Percentiles rank a stretch among this genome's conserved stretches.
Evolutionary conservation across 1,140 invertebrate species (phyloP).

Genomic region (Drosophila grimshawi): DNA sequence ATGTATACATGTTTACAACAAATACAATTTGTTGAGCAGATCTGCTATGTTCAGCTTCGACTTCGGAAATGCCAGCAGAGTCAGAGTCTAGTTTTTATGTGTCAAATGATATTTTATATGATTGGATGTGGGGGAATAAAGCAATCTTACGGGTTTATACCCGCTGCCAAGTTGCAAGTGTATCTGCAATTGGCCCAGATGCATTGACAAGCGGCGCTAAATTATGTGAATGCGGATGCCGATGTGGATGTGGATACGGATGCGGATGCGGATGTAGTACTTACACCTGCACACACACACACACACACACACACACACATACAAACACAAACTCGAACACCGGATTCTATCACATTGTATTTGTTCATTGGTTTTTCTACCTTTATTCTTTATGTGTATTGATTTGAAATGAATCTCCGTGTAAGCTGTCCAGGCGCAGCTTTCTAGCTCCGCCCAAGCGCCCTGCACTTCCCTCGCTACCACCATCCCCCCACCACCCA

Average conservation of each 20-base stretch:
- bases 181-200: constrained; percentile 47
- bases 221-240: constrained; percentile 45
- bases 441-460: constrained; percentile 12
- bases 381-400: constrained; percentile 79
- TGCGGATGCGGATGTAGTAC: constrained; percentile 37
- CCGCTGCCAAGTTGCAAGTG: background rate
- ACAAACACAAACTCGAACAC: constrained; percentile 8
- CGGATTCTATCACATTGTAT: constrained; percentile 38
- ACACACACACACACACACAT: constrained; percentile 1
- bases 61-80: background rate
- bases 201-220: constrained; percentile 56
- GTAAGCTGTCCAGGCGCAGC: constrained; percentile 68
- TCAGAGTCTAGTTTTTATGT: constrained; percentile 6
- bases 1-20: background rate
- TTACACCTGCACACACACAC: constrained; percentile 3
- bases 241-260: constrained; percentile 23
- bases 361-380: constrained; percentile 56
- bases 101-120: constrained; percentile 29
- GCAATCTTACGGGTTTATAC: constrained; percentile 1
- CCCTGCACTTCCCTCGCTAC: constrained; percentile 13
- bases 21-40: background rate
- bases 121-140: constrained; percentile 23
- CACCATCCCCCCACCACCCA: constrained; percentile 5
- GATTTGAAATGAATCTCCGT: constrained; percentile 78
- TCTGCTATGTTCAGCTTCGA: background rate